These are phyloP conservation scores for Cebidichthys violaceus DNA, from an alignment of 2,113 vertebrate genomes.

Conservation along the genomic window DNA sequence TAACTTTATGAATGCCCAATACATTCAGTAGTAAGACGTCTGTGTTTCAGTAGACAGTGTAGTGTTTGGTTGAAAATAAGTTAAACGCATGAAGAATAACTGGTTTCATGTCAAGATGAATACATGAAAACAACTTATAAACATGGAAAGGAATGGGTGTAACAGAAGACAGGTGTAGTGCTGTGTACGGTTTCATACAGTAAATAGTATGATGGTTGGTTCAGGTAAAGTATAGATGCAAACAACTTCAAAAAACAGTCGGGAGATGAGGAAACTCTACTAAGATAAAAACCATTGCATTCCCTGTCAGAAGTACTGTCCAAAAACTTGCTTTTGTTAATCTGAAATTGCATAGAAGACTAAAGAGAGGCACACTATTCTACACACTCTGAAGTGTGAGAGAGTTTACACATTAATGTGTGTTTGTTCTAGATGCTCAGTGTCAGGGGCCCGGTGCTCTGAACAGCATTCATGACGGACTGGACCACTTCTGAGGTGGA, in stretches of 20 bases:
- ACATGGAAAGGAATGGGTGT: background rate
- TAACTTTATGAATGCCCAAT: slow-evolving; percentile 12
- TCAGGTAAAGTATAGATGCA: background rate
- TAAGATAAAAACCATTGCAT: slow-evolving; percentile 24
- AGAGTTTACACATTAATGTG: background rate
- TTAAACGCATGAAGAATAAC: background rate
- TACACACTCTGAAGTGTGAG: background rate
- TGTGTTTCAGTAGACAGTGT: background rate
- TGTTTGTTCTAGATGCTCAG: slow-evolving; percentile 52
- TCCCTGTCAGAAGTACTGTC: background rate
- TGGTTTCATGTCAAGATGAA: background rate
- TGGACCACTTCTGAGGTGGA: slow-evolving; percentile 86
- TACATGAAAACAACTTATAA: background rate
- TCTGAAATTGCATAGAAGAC: slow-evolving; percentile 39
- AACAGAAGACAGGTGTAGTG: background rate
- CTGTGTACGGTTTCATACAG: background rate
- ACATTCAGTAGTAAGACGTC: slow-evolving; percentile 7
- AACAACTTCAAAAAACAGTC: background rate
- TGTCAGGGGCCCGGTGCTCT: slow-evolving; percentile 65
- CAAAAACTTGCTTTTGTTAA: background rate
- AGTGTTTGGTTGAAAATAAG: background rate
- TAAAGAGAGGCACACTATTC: slow-evolving; percentile 3
- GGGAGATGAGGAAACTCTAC: background rate
- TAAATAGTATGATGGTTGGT: background rate
- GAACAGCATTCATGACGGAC: slow-evolving; percentile 79